Evolutionary conservation across 2,797 vertebrate genomes (phyloP).

Genomic region (Micrastur ruficollis): DNA sequence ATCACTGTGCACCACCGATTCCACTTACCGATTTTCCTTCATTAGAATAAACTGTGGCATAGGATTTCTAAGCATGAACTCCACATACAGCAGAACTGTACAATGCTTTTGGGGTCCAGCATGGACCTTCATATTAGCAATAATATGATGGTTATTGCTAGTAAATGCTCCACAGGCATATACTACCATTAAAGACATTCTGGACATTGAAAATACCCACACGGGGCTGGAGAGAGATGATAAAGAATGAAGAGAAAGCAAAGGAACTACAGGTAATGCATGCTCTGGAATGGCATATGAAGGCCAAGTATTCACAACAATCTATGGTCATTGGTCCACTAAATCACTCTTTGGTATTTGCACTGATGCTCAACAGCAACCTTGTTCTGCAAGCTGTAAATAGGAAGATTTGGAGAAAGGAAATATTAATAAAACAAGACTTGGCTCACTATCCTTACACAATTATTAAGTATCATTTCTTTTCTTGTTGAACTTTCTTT

Average conservation of each 20-base stretch:
- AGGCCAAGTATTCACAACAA: background rate
- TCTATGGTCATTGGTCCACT: background rate
- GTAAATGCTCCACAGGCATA: background rate
- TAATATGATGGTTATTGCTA: background rate
- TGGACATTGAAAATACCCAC: background rate
- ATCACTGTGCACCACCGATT: background rate
- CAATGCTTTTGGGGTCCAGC: background rate
- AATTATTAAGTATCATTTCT: background rate
- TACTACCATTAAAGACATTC: background rate
- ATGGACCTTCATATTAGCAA: background rate
- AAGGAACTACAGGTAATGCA: background rate
- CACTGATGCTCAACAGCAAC: background rate
- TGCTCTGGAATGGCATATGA: background rate
- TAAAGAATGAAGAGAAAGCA: background rate
- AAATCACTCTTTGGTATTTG: background rate
- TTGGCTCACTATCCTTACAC: background rate
- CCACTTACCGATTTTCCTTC: background rate
- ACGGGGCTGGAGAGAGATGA: background rate
- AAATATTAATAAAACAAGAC: background rate
- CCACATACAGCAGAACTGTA: background rate
- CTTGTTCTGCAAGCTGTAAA: background rate
- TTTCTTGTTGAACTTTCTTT: background rate
- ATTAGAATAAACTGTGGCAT: background rate
- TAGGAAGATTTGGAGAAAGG: background rate
- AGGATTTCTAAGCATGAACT: background rate